A percentile compares a stretch with the other conserved stretches of the same genome.
These are phyloP conservation scores for Metellina segmentata DNA, from an alignment of 2,888 invertebrate genomes.

Conservation along the genomic window DNA sequence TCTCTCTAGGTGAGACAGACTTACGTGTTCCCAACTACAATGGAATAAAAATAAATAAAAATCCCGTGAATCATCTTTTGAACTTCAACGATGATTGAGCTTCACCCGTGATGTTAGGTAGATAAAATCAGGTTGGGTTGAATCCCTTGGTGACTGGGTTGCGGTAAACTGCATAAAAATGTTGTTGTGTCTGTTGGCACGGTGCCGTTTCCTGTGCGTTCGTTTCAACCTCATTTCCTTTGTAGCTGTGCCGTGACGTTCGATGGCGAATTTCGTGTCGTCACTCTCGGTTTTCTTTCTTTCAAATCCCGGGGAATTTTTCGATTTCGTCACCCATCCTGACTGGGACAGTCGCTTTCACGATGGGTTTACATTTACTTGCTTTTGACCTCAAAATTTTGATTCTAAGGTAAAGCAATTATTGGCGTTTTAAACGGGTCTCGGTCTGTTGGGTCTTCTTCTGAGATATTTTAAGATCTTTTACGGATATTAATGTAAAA, in stretches of 20 bases:
- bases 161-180: slow-evolving; percentile 2
- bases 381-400: neutral
- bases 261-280: slow-evolving; percentile 30
- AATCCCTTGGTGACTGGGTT: slow-evolving; percentile 16
- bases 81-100: too few species aligned
- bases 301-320: slow-evolving; percentile 24
- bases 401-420: neutral
- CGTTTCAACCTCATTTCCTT: neutral
- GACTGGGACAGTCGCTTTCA: neutral
- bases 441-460: too few species aligned
- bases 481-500: too few species aligned
- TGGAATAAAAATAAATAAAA: too few species aligned
- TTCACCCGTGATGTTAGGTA: too few species aligned
- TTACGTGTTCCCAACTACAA: too few species aligned
- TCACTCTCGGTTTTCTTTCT: slow-evolving; percentile 8
- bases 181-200: slow-evolving; percentile 19
- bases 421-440: too few species aligned
- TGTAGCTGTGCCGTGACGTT: slow-evolving; percentile 15
- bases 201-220: neutral
- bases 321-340: slow-evolving; percentile 14
- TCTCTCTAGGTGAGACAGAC: too few species aligned
- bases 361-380: too few species aligned
- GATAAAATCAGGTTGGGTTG: too few species aligned
- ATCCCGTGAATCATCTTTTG: too few species aligned
- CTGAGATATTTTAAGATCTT: too few species aligned